Evolutionary conservation across 2,888 invertebrate species (phyloP).

Genomic region (Diadegma fenestrale): DNA sequence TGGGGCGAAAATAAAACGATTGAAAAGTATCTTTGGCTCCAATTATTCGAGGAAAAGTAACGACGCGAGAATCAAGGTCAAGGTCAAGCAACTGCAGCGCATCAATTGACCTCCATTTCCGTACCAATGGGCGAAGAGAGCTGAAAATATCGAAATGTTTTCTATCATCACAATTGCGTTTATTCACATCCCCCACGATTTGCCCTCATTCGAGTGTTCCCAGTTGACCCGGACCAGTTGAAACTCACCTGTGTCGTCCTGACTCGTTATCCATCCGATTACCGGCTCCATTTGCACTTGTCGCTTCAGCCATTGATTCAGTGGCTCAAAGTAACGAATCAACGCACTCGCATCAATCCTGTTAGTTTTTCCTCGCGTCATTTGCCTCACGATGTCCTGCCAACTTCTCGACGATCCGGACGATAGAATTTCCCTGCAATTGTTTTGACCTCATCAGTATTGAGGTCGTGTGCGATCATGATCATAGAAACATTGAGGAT

Average conservation of each 20-base stretch:
- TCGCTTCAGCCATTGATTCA: constrained; percentile 91
- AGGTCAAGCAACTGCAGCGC: constrained; percentile 28
- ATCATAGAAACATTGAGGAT: not conserved
- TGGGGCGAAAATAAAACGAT: not conserved
- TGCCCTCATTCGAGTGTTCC: not conserved
- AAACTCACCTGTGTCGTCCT: constrained; percentile 87
- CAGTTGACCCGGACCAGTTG: not conserved
- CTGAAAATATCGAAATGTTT: constrained; percentile 78
- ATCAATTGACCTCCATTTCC: constrained; percentile 68
- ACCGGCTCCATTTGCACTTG: constrained; percentile 90
- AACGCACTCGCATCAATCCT: constrained; percentile 92
- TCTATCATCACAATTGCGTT: constrained; percentile 73
- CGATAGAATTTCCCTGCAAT: constrained; percentile 88
- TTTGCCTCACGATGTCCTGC: constrained; percentile 89
- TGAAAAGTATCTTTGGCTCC: not conserved
- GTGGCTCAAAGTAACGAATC: constrained; percentile 93
- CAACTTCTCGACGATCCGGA: constrained; percentile 89
- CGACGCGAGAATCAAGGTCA: constrained; percentile 4
- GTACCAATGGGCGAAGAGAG: constrained; percentile 83
- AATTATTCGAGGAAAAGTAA: constrained; percentile 3
- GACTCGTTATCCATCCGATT: constrained; percentile 91
- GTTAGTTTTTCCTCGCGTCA: constrained; percentile 90
- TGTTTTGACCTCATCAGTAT: not conserved
- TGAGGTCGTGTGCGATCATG: not conserved
- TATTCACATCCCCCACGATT: constrained; percentile 37